Evolutionary conservation across 2,888 invertebrate genomes (phyloP), one percentile per base, ranked within the genome.

Genomic region (Lasioglossum malachurum): DNA sequence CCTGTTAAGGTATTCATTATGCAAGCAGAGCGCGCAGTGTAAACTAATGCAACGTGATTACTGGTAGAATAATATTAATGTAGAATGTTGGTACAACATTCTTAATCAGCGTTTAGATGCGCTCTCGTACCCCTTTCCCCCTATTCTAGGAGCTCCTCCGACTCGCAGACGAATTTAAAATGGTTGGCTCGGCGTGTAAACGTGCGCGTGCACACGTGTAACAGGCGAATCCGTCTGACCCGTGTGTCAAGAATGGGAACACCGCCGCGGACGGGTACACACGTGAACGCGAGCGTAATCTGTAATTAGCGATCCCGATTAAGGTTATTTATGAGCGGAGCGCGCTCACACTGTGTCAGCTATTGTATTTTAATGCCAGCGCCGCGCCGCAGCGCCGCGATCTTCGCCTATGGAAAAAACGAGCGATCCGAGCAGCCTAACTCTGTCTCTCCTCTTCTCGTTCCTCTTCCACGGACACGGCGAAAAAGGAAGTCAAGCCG

Each of bases 221-320:
- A 88, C 82, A 80, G 78, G 82, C 82, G 84, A 84, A 90, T 90
- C 88, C 89, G 89, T 91, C 90, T 91, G 90, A 91, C 82, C 89
- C 78, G 87, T 69, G 78, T 79, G 90, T 93, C 80, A 92, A 89
- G 93, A 94, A 94, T 92, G 93, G 92, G 94, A 94, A 94, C 93
- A 91, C 89, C 90, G 85, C 86, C 88, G 92, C 86, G 89, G 91
- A 92, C 91, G 93, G 91, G 93, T 93, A 93, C 92, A 93, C 93
- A 93, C 93, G 93, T 91, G 86, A 91, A 90, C 92, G 90, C 91
- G 90, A 88, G 89, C 92, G 94, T 93, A 94, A 95, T 95, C 94
- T 94, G 94, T 94, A 95, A 95, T 95, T 95, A 95, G 94, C 94
- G 93, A 95, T 95, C 93, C 94, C 94, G 95, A 95, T 95, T 95